Conservation (phyloP, 92 coral and sea anemone species). For the Heteractis magnifica region DNA sequence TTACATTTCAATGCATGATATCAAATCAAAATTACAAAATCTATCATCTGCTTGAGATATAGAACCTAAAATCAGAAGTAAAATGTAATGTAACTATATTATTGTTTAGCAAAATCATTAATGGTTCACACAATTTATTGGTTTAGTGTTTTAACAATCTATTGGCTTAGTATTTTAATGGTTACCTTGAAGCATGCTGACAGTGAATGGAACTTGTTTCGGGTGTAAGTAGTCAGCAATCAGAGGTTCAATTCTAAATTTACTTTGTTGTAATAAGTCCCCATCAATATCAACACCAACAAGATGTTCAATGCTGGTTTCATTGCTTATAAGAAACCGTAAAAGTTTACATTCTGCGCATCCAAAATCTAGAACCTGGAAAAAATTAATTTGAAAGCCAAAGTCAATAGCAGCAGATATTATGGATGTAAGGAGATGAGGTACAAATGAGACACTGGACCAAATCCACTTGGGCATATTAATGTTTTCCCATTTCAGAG, state of each 20-base stretch:
- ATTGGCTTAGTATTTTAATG: not conserved
- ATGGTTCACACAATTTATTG: too few species aligned
- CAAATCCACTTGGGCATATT: too few species aligned
- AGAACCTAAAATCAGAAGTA: slow-evolving; percentile 59
- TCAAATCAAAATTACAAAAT: slow-evolving; percentile 83
- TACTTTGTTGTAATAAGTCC: slow-evolving; percentile 67
- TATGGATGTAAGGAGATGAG: too few species aligned
- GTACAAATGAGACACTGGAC: too few species aligned
- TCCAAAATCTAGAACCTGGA: slow-evolving; percentile 96
- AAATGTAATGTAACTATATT: not conserved
- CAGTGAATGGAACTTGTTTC: slow-evolving; percentile 75
- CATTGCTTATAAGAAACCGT: slow-evolving; percentile 66
- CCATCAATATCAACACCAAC: slow-evolving; percentile 89
- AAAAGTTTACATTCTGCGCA: slow-evolving; percentile 91
- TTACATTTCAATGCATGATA: slow-evolving; percentile 96
- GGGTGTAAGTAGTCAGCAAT: slow-evolving; percentile 75
- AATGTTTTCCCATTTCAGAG: too few species aligned
- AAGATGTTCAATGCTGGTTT: slow-evolving; percentile 63
- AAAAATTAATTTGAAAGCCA: not conserved
- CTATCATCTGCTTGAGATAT: slow-evolving; percentile 87
- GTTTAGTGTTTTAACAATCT: too few species aligned
- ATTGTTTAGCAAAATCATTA: not conserved
- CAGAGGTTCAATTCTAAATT: slow-evolving; percentile 66
- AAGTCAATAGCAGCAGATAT: not conserved
- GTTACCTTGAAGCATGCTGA: slow-evolving; percentile 82